Evolutionary conservation across 2,113 vertebrate species (phyloP).

Genomic region (Oceanodroma tethys): DNA sequence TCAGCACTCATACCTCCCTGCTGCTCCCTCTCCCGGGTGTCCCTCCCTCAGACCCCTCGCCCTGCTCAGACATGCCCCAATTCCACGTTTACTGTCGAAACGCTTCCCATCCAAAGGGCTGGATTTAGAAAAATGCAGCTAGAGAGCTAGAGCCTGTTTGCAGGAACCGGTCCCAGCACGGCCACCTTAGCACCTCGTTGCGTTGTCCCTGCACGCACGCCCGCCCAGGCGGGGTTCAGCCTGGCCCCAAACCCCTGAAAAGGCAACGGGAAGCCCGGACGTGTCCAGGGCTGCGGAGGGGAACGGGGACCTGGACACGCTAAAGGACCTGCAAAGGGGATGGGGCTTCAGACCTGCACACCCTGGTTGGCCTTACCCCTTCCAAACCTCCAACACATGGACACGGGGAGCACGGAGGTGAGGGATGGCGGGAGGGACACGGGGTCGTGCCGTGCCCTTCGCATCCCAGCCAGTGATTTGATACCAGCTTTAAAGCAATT

Average conservation of each 20-base stretch:
- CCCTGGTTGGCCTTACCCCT: background rate
- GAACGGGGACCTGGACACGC: background rate
- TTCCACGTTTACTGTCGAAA: background rate
- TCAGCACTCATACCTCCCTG: background rate
- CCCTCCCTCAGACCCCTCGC: conserved; percentile 37
- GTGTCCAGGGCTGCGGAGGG: no score
- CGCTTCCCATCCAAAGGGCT: background rate
- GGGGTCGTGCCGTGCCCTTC: background rate
- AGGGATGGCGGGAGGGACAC: background rate
- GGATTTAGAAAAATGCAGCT: background rate
- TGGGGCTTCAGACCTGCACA: background rate
- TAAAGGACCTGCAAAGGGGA: background rate
- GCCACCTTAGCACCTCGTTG: accelerated
- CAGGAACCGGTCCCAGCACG: background rate
- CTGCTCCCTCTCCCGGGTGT: background rate
- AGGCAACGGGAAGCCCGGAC: background rate
- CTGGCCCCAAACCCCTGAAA: background rate
- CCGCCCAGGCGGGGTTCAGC: background rate
- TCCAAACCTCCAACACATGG: background rate
- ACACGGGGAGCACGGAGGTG: background rate
- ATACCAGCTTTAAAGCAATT: background rate
- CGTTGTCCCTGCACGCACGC: background rate
- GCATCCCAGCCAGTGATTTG: background rate
- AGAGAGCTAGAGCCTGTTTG: background rate
- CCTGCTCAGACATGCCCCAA: conserved; percentile 33